Conservation (phyloP, 1,140 invertebrate genomes). For the Drosophila willistoni region DNA sequence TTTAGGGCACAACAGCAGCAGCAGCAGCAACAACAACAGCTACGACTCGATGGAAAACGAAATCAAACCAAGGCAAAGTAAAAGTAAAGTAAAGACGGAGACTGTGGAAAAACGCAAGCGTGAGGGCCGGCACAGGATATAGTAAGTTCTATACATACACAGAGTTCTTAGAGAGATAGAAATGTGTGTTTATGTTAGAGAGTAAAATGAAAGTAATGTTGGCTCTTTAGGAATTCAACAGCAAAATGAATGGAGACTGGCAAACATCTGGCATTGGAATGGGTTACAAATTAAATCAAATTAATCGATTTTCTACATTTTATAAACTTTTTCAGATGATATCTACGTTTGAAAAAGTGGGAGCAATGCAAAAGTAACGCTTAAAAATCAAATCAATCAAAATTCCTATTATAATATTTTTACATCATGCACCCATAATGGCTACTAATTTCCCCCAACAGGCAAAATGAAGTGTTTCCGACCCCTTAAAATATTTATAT, state of each 20-base stretch:
- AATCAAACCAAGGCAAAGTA: constrained; percentile 64
- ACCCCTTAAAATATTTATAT: too few relatives aligned
- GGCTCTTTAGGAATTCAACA: constrained; percentile 6
- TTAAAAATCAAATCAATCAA: too few relatives aligned
- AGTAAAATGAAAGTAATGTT: constrained; percentile 60
- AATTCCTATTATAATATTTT: too few relatives aligned
- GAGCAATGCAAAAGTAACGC: too few relatives aligned
- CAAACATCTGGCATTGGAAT: constrained; percentile 15
- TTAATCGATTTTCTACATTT: too few relatives aligned
- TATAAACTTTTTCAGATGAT: too few relatives aligned
- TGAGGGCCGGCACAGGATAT: constrained; percentile 12
- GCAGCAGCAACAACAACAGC: constrained; percentile 14
- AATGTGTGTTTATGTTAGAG: constrained; percentile 45
- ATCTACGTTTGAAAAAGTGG: too few relatives aligned
- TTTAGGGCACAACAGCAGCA: constrained; percentile 69
- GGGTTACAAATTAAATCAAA: constrained; percentile 8
- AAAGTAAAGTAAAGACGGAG: constrained; percentile 19
- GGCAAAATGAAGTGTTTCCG: too few relatives aligned
- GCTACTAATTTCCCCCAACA: too few relatives aligned
- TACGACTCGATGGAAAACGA: constrained; percentile 40
- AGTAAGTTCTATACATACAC: constrained; percentile 27
- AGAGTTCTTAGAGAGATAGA: constrained; percentile 22
- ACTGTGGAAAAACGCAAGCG: constrained; percentile 5
- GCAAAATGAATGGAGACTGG: constrained; percentile 20
- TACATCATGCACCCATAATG: too few relatives aligned